phyloP scores from a whole-genome alignment of 1,140 invertebrate genomes.

The Varroa destructor region DNA sequence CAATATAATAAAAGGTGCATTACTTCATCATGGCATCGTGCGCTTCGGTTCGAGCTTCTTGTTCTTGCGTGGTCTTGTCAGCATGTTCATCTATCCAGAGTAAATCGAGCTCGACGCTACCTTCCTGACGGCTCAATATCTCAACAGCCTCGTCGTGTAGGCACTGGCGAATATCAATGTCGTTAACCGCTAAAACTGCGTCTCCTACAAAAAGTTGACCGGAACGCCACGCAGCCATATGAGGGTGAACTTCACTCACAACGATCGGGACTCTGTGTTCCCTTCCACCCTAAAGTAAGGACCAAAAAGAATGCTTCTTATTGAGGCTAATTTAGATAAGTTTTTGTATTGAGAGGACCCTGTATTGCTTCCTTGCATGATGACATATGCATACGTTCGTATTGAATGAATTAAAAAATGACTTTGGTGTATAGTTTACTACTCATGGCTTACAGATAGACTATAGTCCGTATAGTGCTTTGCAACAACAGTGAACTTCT shows the following conservation, averaged over 20 bases:
- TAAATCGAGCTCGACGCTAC: conserved; percentile 22
- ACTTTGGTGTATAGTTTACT: too few relatives aligned
- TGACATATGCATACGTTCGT: too few relatives aligned
- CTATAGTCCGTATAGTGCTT: background rate
- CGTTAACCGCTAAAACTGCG: conserved; percentile 64
- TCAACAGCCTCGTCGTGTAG: conserved; percentile 59
- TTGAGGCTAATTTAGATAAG: too few relatives aligned
- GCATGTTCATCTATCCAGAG: conserved; percentile 12
- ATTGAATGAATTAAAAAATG: too few relatives aligned
- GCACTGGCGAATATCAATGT: conserved; percentile 53
- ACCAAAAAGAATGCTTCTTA: background rate
- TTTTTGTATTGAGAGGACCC: too few relatives aligned
- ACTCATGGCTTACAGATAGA: background rate
- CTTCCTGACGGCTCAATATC: conserved; percentile 49
- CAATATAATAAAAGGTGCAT: too few relatives aligned
- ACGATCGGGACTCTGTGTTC: conserved; percentile 72
- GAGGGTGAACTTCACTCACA: conserved; percentile 66
- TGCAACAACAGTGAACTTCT: background rate
- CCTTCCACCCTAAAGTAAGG: conserved; percentile 52
- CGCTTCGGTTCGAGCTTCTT: too few relatives aligned
- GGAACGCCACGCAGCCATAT: conserved; percentile 56
- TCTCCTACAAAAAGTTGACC: conserved; percentile 62
- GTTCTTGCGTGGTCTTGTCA: too few relatives aligned
- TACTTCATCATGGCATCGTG: too few relatives aligned
- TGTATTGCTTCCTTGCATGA: background rate